Conservation (phyloP, 2,113 vertebrate species). For the Glaucidium brasilianum region DNA sequence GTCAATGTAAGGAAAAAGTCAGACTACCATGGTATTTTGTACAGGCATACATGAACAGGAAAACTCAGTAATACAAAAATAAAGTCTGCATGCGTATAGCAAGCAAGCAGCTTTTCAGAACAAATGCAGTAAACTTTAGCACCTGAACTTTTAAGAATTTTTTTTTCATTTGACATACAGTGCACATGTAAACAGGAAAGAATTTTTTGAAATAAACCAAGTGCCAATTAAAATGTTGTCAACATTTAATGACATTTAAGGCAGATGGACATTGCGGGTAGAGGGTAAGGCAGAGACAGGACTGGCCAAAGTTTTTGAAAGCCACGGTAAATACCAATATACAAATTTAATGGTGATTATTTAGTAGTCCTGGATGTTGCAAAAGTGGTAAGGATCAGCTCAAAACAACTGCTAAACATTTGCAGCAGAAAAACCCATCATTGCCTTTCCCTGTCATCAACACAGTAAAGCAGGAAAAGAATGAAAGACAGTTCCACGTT, state of each 20-base stretch:
- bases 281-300: neutral
- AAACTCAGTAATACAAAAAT: neutral
- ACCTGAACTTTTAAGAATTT: neutral
- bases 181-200: neutral
- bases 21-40: neutral
- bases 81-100: neutral
- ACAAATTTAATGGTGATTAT: neutral
- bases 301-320: neutral
- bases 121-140: neutral
- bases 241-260: neutral
- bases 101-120: neutral
- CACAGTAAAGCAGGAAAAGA: neutral
- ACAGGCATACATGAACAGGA: neutral
- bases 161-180: neutral
- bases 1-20: neutral
- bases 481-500: neutral
- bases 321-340: neutral
- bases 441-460: neutral
- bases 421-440: neutral
- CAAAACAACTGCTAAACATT: neutral
- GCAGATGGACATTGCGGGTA: rapidly evolving
- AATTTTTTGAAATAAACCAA: neutral
- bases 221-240: neutral
- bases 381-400: neutral
- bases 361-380: neutral